Conservation (phyloP, 2,113 vertebrate species). For the Damaliscus lunatus region DNA sequence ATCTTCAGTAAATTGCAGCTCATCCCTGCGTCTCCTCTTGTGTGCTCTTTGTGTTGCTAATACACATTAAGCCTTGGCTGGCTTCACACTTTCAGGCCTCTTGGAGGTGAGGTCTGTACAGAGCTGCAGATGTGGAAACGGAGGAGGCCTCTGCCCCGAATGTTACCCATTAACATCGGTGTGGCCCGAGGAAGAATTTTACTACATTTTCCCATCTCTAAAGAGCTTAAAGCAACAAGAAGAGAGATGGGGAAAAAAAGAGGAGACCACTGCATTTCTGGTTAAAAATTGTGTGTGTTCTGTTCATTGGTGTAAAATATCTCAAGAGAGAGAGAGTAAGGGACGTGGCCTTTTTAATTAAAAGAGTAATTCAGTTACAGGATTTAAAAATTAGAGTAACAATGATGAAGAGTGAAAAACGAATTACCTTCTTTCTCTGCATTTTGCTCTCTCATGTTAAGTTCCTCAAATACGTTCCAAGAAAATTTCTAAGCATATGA, state of each 20-base stretch:
- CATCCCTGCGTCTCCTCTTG: slow-evolving; percentile 78
- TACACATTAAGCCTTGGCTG: slow-evolving; percentile 84
- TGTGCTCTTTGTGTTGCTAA: slow-evolving; percentile 85
- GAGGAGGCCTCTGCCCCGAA: slow-evolving; percentile 80
- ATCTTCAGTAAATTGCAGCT: slow-evolving; percentile 88
- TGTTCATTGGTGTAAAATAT: neutral
- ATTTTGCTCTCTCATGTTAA: neutral
- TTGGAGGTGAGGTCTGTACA: slow-evolving; percentile 81
- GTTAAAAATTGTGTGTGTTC: neutral
- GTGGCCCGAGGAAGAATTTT: slow-evolving; percentile 75
- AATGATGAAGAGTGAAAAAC: neutral
- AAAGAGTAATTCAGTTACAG: neutral
- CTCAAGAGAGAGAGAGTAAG: neutral
- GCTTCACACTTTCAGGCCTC: slow-evolving; percentile 85
- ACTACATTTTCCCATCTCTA: slow-evolving; percentile 68
- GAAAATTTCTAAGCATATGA: neutral
- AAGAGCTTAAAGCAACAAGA: slow-evolving; percentile 64
- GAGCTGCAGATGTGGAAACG: slow-evolving; percentile 86
- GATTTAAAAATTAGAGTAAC: neutral
- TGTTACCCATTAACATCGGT: slow-evolving; percentile 79
- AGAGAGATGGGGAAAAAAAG: slow-evolving; percentile 43
- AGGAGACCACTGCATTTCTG: neutral
- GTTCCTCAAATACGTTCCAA: neutral
- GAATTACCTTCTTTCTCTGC: neutral
- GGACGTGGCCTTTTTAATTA: neutral